A percentile compares a stretch with the other conserved stretches of the same genome.
These are phyloP conservation scores for Drosophila mettleri DNA, from an alignment of 2,888 invertebrate genomes.

Conservation along the genomic window DNA sequence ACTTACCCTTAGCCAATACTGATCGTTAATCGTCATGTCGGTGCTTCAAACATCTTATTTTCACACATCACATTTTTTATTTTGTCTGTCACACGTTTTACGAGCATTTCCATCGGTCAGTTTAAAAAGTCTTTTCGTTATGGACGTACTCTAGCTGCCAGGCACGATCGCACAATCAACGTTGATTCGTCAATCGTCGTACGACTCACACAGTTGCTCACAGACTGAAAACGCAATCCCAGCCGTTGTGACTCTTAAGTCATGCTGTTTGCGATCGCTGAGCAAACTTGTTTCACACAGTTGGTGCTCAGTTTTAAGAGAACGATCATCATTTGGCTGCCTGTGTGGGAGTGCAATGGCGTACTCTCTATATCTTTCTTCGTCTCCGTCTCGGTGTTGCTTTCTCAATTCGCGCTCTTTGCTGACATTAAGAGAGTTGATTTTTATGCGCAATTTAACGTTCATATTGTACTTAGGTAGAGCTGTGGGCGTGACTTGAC, in stretches of 20 bases:
- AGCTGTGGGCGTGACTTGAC: constrained; percentile 69
- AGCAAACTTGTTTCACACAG: constrained; percentile 34
- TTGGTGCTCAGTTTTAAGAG: constrained; percentile 35
- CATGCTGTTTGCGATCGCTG: constrained; percentile 20
- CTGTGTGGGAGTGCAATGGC: constrained; percentile 30
- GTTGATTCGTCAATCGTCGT: constrained; percentile 67
- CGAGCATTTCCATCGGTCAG: constrained; percentile 22
- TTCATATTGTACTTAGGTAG: constrained; percentile 38
- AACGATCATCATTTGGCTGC: neutral
- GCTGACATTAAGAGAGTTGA: constrained; percentile 41
- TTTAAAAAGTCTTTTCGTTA: constrained; percentile 16
- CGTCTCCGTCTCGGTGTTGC: neutral
- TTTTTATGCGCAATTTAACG: constrained; percentile 43
- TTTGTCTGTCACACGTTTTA: constrained; percentile 33
- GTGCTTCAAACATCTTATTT: neutral
- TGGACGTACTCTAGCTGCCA: constrained; percentile 37
- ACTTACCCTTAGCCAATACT: constrained; percentile 15
- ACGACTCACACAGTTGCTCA: constrained; percentile 69
- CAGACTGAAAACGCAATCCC: constrained; percentile 64
- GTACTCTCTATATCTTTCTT: constrained; percentile 4
- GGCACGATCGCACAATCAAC: constrained; percentile 43
- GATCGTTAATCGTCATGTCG: neutral
- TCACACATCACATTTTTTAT: constrained; percentile 10
- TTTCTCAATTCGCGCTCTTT: constrained; percentile 40
- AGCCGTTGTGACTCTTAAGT: constrained; percentile 52